A percentile compares a stretch with the other conserved stretches of the same genome.
These are phyloP conservation scores for Cheirogaleus major DNA, from an alignment of 2,797 vertebrate species.

Conservation along the genomic window DNA sequence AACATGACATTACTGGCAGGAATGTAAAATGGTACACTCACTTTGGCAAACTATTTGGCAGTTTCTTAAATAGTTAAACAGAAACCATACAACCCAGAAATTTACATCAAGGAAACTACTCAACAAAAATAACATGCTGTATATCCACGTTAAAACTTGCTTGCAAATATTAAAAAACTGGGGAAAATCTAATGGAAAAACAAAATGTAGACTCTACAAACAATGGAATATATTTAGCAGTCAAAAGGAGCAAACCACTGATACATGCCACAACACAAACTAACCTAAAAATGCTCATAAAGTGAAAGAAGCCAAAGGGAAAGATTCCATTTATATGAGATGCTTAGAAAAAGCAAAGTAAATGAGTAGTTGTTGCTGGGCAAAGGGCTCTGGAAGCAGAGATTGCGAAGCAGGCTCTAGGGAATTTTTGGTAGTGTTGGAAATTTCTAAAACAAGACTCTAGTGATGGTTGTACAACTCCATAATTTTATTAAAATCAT, in stretches of 20 bases:
- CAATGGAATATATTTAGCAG: neutral
- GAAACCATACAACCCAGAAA: neutral
- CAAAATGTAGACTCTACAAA: neutral
- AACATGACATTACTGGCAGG: neutral
- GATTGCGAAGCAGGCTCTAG: neutral
- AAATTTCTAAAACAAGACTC: slow-evolving; percentile 24
- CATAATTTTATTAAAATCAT: neutral
- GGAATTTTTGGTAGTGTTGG: neutral
- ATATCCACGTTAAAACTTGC: neutral
- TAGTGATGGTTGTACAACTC: neutral
- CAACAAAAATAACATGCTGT: neutral
- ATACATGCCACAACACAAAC: neutral
- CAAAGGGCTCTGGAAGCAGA: neutral
- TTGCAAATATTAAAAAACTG: neutral
- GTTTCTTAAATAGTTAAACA: neutral
- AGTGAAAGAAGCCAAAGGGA: neutral
- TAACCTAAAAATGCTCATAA: neutral
- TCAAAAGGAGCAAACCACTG: neutral
- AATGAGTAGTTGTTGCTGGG: neutral
- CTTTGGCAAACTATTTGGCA: neutral
- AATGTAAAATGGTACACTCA: neutral
- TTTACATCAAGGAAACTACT: neutral
- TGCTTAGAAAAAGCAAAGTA: neutral
- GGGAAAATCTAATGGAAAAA: neutral
- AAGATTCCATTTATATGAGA: neutral